Conservation (phyloP, 2,888 invertebrate species). For the Trachelus iudaicus region DNA sequence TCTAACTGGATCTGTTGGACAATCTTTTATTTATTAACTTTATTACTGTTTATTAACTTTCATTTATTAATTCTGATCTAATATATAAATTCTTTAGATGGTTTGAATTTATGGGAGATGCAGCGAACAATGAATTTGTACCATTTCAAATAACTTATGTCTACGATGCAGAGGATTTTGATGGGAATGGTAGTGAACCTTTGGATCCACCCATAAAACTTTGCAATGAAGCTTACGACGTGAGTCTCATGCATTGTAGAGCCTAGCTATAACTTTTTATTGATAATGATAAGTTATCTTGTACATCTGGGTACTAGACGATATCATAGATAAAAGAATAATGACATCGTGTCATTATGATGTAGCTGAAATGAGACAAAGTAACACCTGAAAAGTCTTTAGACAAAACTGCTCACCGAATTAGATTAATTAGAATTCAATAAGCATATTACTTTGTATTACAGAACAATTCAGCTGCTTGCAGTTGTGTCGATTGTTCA, state of each 20-base stretch:
- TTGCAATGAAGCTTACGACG: constrained; percentile 72
- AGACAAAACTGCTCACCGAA: not conserved
- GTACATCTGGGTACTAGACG: too few species aligned
- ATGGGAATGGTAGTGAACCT: constrained; percentile 53
- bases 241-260: constrained; percentile 46
- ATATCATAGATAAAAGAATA: not conserved
- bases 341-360: not conserved
- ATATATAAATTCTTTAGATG: constrained; percentile 66
- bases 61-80: constrained; percentile 4
- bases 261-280: not conserved
- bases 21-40: constrained; percentile 7
- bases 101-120: constrained; percentile 75
- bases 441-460: not conserved
- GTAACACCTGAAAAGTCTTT: too few species aligned
- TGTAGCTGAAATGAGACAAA: too few species aligned
- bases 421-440: constrained; percentile 5
- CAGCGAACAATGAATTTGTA: constrained; percentile 67
- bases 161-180: constrained; percentile 58
- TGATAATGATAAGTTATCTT: not conserved
- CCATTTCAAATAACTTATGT: constrained; percentile 76
- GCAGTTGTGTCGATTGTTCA: constrained; percentile 83
- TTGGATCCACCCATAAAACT: constrained; percentile 67
- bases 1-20: constrained; percentile 17
- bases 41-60: not conserved
- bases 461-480: constrained; percentile 70